Percentiles rank a stretch among this genome's conserved stretches.
phyloP scores from a whole-genome alignment of 2,797 vertebrate genomes.

The Takifugu ocellatus region DNA sequence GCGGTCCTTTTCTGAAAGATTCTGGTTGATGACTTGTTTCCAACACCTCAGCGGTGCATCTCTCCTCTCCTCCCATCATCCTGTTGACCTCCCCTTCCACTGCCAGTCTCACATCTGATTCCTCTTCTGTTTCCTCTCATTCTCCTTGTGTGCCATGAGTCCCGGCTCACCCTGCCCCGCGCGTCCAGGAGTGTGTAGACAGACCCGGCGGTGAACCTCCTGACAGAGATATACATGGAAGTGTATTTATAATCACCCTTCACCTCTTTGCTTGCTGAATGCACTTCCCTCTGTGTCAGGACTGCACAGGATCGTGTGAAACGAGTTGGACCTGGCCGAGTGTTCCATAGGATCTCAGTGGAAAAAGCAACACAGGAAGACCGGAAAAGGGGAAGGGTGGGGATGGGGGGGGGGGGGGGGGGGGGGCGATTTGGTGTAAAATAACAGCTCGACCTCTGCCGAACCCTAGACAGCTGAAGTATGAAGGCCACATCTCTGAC shows the following conservation, averaged over 20 bases:
- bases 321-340: slow-evolving; percentile 8
- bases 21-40: too few species aligned
- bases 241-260: slow-evolving; percentile 25
- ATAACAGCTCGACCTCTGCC: slow-evolving; percentile 5
- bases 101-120: slow-evolving; percentile 29
- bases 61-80: slow-evolving; percentile 28
- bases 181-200: slow-evolving; percentile 26
- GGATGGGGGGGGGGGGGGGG: too few species aligned
- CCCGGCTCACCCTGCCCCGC: slow-evolving; percentile 6
- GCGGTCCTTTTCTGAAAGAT: too few species aligned
- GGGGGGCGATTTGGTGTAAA: background rate
- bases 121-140: slow-evolving; percentile 62
- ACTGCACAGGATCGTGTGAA: slow-evolving; percentile 35
- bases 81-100: slow-evolving; percentile 40
- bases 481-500: background rate
- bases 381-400: background rate
- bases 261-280: background rate
- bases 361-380: slow-evolving; percentile 40
- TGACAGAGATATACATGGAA: slow-evolving; percentile 29
- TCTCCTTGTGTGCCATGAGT: slow-evolving; percentile 32
- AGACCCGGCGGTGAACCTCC: slow-evolving; percentile 25
- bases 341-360: slow-evolving; percentile 14
- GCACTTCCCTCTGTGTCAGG: slow-evolving; percentile 16
- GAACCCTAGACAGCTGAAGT: background rate
- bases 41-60: background rate